A percentile compares a stretch with the other conserved stretches of the same genome.
phyloP scores from a whole-genome alignment of 2,888 invertebrate genomes.

The Cartodere bifasciata region DNA sequence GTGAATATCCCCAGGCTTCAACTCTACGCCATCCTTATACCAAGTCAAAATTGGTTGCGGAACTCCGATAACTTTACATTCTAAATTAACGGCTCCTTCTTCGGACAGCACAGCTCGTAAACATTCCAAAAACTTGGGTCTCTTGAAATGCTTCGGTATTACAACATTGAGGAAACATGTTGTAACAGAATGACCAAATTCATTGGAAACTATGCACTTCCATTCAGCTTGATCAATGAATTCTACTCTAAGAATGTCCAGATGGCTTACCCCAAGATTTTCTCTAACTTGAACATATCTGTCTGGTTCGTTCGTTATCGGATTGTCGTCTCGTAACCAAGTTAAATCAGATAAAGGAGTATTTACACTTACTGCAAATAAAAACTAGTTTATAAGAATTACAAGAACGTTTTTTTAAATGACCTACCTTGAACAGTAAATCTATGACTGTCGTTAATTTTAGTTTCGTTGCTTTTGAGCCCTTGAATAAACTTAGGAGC shows the following conservation, averaged over 20 bases:
- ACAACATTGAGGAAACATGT: slow-evolving; percentile 74
- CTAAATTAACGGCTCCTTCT: slow-evolving; percentile 81
- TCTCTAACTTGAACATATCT: slow-evolving; percentile 57
- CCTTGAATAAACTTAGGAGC: slow-evolving; percentile 75
- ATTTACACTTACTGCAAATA: slow-evolving; percentile 48
- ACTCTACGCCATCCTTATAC: slow-evolving; percentile 83
- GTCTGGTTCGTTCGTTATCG: slow-evolving; percentile 51
- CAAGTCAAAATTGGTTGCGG: slow-evolving; percentile 82
- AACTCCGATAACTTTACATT: slow-evolving; percentile 86
- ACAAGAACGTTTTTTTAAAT: neutral
- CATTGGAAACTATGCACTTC: slow-evolving; percentile 83
- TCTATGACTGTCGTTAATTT: slow-evolving; percentile 68
- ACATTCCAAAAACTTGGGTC: slow-evolving; percentile 76
- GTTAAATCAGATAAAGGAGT: slow-evolving; percentile 67
- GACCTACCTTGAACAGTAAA: slow-evolving; percentile 64
- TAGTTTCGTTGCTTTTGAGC: slow-evolving; percentile 68
- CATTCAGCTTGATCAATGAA: slow-evolving; percentile 82
- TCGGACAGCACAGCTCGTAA: slow-evolving; percentile 75
- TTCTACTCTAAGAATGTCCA: slow-evolving; percentile 63
- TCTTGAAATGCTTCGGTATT: slow-evolving; percentile 80
- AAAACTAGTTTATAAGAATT: neutral
- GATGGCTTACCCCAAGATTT: slow-evolving; percentile 55
- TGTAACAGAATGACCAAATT: slow-evolving; percentile 79
- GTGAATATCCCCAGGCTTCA: slow-evolving; percentile 85
- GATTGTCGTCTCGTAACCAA: slow-evolving; percentile 83